Evolutionary conservation across 2,888 invertebrate genomes (phyloP).

Genomic region (Zelleria hepariella): DNA sequence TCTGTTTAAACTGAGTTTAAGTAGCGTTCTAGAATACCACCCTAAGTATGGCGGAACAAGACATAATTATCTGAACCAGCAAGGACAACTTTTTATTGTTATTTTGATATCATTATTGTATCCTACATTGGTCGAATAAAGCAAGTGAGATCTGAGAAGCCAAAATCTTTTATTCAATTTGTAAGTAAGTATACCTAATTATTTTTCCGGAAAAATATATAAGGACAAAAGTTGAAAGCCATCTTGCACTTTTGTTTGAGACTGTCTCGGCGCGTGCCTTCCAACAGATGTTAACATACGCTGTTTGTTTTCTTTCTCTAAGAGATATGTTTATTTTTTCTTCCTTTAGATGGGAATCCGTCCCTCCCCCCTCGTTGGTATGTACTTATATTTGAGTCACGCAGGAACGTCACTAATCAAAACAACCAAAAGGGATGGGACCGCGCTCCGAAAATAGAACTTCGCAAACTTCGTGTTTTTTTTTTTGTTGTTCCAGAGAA

Average conservation of each 20-base stretch:
- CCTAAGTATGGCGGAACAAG: no score
- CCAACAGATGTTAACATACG: conserved; percentile 70
- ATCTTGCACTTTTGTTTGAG: conserved; percentile 22
- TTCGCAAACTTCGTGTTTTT: background rate
- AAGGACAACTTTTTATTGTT: no score
- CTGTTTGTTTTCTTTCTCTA: conserved; percentile 68
- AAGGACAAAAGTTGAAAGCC: background rate
- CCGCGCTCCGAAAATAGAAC: background rate
- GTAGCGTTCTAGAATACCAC: no score
- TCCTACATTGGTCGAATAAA: no score
- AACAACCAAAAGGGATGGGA: background rate
- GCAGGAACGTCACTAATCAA: background rate
- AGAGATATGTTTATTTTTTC: conserved; percentile 69
- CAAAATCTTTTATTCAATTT: no score
- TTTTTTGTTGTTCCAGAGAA: background rate
- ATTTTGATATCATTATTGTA: no score
- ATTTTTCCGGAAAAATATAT: background rate
- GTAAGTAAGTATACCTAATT: no score
- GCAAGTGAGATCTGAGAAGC: no score
- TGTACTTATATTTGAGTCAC: conserved; percentile 64
- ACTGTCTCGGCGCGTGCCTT: conserved; percentile 48
- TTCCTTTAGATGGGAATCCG: conserved; percentile 37
- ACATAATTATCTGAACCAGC: no score
- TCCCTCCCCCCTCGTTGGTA: conserved; percentile 29
- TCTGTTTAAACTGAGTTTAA: no score